These are phyloP conservation scores for Vidua chalybeata DNA, from an alignment of 2,113 vertebrate genomes.

Conservation along the genomic window DNA sequence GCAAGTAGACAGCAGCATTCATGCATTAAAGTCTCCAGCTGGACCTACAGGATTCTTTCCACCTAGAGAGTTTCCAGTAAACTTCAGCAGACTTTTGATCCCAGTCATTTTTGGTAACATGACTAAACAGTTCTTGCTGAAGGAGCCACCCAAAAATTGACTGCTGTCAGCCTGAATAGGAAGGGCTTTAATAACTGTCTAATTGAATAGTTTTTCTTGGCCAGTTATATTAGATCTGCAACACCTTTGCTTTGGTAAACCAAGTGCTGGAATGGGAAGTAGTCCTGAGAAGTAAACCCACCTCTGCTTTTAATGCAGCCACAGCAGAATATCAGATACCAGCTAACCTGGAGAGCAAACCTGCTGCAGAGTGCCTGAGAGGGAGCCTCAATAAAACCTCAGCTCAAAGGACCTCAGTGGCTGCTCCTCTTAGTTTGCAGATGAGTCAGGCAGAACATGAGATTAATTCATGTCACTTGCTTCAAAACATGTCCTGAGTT, in stretches of 20 bases:
- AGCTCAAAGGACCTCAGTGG: neutral
- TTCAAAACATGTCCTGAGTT: neutral
- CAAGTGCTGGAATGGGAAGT: neutral
- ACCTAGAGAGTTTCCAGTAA: neutral
- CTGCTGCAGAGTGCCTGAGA: neutral
- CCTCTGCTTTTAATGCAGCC: neutral
- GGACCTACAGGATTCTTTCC: neutral
- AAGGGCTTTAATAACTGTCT: neutral
- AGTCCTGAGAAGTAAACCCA: neutral
- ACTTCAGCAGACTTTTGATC: neutral
- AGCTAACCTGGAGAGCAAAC: neutral
- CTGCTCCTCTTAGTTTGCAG: neutral
- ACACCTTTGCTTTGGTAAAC: neutral
- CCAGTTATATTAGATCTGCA: neutral
- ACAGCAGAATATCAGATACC: neutral
- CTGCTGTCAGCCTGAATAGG: neutral
- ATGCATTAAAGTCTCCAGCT: neutral
- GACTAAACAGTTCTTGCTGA: neutral
- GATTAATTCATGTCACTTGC: neutral
- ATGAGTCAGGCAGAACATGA: neutral
- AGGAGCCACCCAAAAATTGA: neutral
- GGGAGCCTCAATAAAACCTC: neutral
- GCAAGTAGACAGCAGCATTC: neutral
- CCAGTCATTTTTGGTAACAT: neutral
- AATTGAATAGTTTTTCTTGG: neutral